Base-by-base conservation (phyloP, 2,888 invertebrate species). In the Timandra comae region DNA sequence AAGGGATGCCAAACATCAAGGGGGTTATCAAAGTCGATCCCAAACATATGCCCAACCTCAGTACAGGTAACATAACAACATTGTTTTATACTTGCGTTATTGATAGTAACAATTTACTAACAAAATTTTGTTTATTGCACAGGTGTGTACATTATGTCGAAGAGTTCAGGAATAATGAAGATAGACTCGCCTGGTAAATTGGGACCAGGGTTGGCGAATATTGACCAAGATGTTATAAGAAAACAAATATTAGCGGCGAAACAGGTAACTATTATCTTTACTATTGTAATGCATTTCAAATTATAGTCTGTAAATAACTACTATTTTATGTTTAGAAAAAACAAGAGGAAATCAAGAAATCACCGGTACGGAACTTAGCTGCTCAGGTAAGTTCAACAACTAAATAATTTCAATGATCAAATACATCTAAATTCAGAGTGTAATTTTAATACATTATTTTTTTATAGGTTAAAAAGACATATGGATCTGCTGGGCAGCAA, bases 111-210 rank as follows among this genome's bases (percentile, higher is more conserved):
- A n/a, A n/a, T n/a, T n/a, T n/a, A n/a, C n/a, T n/a, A n/a, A n/a
- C n/a, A n/a, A 16, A 3, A 16, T 16, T 16, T 16, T 38, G 25
- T 49, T 13, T 30, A 57, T 60, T 35, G 87, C 49, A 77, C 88
- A 53, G 91, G 91, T 49, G 91, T 93, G 22, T 93, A 92, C 61
- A 91, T 92, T 33, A 91, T 93, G 91, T 91, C 92, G 5, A 90
- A 91, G 66, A 92, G 91, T 48, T 91, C 91, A 21, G 92, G 91
- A 24, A 91, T 91, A 30, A 91, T 91, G 65, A 91, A 91, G 65
- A 80, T 91, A 33, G 91, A 91, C 61, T 89, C 91, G 0, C 88
- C 89, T 0, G 88, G 88, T 1, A 88, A 88, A 45, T 52, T 86
- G 12, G 86, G 86, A 8, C 85, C 85, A 0, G 86, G 86, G 1